Evolutionary conservation across 2,888 invertebrate species (phyloP), one percentile per base, ranked within the genome.

Genomic region (Biston stratarius): DNA sequence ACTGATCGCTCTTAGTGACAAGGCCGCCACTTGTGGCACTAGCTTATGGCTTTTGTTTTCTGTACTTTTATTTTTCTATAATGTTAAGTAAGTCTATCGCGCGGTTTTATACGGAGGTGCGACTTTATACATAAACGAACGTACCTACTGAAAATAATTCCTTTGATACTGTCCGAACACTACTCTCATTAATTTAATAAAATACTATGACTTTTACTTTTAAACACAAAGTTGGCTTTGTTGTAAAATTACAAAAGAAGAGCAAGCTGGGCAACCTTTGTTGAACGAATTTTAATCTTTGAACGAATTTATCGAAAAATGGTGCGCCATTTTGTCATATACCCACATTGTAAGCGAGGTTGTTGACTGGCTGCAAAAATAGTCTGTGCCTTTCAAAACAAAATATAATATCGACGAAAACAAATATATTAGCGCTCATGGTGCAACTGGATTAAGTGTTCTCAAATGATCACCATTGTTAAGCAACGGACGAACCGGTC

Each of bases 231-330:
- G 49, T 49, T 65, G 60, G 62, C 73, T 76, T 75, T 74, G 70
- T 74, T 72, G 67, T 61, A 66, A 59, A 71, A 59, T 70, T 59
- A 73, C 70, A 68, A 75, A 71, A 70, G 67, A 61, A 67, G 33
- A 61, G 52, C 64, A 6, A 11, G 24, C 9, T n/a, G 49, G 24
- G 42, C 55, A 53, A 38, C 61, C 48, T 69, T 75, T 75, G 72
- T 67, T 60, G 74, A 77, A 74, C 71, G 52, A 74, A 52, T 78
- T 80, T 81, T 77, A 75, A 79, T 75, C 73, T 77, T 72, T 73
- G 76, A 77, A 73, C 40, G 70, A 77, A 78, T 77, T 77, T 77
- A 85, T 86, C 83, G 81, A 83, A 84, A 83, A 81, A 84, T 83
- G 79, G 74, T 72, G 73, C 73, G 65, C 66, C 72, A 79, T 84